Evolutionary conservation across 2,113 vertebrate genomes (phyloP).

Genomic region (Mellivora capensis): DNA sequence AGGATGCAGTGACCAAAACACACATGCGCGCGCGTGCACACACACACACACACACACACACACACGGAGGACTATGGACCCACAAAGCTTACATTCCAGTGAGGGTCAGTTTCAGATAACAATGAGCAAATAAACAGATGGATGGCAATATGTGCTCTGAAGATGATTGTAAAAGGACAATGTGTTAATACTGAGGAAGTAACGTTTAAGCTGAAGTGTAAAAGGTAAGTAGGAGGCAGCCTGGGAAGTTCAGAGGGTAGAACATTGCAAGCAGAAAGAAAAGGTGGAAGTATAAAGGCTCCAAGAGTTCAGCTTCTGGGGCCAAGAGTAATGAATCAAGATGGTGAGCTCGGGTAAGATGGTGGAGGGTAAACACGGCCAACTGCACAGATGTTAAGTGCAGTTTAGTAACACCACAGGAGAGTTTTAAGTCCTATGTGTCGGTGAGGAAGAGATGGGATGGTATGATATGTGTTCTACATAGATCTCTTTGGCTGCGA

Average conservation of each 20-base stretch:
- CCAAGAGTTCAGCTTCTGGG: background rate
- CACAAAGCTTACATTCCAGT: background rate
- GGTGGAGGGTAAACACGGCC: background rate
- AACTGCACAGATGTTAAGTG: background rate
- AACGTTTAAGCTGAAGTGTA: background rate
- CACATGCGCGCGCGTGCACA: no score
- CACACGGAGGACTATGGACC: background rate
- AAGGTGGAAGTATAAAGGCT: background rate
- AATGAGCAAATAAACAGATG: background rate
- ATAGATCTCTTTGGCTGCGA: background rate
- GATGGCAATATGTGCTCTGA: background rate
- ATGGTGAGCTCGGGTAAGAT: accelerated
- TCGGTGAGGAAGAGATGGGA: accelerated
- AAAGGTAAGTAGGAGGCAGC: background rate
- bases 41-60: no score
- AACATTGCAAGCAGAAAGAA: background rate
- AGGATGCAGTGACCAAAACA: background rate
- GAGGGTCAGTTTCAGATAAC: background rate
- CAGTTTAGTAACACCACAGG: no score
- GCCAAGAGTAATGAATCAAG: background rate
- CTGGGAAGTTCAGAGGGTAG: background rate
- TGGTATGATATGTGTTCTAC: background rate
- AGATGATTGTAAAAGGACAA: background rate
- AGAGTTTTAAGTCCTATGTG: no score
- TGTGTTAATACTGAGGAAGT: background rate